Evolutionary conservation across 1,140 invertebrate genomes (phyloP), one percentile per base, ranked within the genome.

Genomic region (Eupristina koningsbergeri): DNA sequence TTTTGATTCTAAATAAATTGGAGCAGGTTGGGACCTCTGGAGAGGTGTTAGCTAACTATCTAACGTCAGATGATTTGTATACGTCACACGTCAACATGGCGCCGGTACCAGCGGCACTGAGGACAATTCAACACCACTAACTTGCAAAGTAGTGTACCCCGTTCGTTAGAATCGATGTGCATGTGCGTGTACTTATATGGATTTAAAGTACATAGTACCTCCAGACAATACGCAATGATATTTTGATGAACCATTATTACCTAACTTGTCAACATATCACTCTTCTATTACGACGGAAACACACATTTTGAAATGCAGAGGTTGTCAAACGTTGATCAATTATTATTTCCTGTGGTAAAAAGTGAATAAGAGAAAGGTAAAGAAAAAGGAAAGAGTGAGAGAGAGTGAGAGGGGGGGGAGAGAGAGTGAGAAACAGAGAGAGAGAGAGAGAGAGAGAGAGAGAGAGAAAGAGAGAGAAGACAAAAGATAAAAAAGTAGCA

Each of bases 1-100:
- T 34, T 36, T 36, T 36, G 7, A 17, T 67, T 67, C 9, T 17
- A 67, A 34, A 36, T 15, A n/a, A n/a, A n/a, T 36, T 36, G 6
- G 34, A n/a, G 15, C 45, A 39, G 0, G 45, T 69, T 26, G 22
- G 3, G 79, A 53, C 79, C 29, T 80, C 79, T 80, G 11, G 17
- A 36, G 67, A 13, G 26, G 19, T 58, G 0, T n/a, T 19, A 7
- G 0, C 6, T 50, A 53, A 71, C 45, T 71, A 71, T 36, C 9
- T 19, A 80, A 71, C n/a, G 64, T 73, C 79, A 80, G 41, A 69
- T 80, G 39, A 69, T 69, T 67, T 79, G 29, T 29, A 61, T 74
- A 81, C 47, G 47, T 81, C 45, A 73, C 34, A 15, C 19, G 41
- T 45, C 8, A 73, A 41, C 3, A 73, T 61, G 47, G 36, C 50